Conservation (phyloP, 2,888 invertebrate genomes). For the Andrena flavipes region DNA sequence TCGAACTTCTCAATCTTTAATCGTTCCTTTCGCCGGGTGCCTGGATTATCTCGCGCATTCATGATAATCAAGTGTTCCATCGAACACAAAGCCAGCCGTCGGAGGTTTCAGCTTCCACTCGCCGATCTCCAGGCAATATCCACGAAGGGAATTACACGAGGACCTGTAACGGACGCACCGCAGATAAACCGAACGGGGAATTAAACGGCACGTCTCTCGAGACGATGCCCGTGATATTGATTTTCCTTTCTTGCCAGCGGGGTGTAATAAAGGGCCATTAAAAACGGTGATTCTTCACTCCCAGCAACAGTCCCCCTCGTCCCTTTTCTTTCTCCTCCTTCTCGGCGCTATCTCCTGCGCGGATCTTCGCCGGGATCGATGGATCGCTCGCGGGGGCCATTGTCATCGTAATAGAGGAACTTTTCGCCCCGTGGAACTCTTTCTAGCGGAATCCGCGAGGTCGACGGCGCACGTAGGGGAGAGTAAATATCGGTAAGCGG, state of each 20-base stretch:
- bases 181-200: constrained; percentile 54
- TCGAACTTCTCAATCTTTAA: too few species aligned
- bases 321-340: constrained; percentile 40
- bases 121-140: neutral
- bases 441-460: neutral
- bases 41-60: too few species aligned
- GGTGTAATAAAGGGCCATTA: constrained; percentile 71
- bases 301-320: constrained; percentile 52
- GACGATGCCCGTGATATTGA: constrained; percentile 63
- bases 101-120: neutral
- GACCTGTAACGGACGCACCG: constrained; percentile 6
- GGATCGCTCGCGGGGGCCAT: constrained; percentile 32
- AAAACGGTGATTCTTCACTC: constrained; percentile 71
- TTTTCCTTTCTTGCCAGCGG: constrained; percentile 62
- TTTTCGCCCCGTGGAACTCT: constrained; percentile 22
- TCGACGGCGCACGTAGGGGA: constrained; percentile 8
- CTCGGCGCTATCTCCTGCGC: constrained; percentile 50
- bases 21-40: too few species aligned
- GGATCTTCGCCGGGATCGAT: constrained; percentile 48
- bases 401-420: constrained; percentile 66
- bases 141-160: neutral
- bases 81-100: neutral
- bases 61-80: neutral
- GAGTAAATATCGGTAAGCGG: constrained; percentile 29
- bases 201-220: constrained; percentile 61